Evolutionary conservation across 1,140 invertebrate species (phyloP), one percentile per base, ranked within the genome.

Genomic region (Penaeus vannamei): DNA sequence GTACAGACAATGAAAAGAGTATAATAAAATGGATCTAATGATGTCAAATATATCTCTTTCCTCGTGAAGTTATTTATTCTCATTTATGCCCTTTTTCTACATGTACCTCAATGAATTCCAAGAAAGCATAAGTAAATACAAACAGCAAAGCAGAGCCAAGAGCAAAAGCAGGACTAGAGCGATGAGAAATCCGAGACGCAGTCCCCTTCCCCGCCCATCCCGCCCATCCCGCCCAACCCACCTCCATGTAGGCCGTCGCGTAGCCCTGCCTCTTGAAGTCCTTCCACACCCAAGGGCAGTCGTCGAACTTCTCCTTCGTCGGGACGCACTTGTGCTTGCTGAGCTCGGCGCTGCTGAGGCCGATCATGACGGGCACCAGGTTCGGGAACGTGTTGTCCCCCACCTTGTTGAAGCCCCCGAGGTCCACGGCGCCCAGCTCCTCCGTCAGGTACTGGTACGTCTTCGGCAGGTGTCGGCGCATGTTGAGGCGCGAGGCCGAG

Each of bases 381-480:
- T 98, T 98, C 0, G 96, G 96, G 92, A 96, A 97, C 0, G 97
- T 97, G 92, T 97, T 97, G 91, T 97, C 96, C 1, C 94, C 97
- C 8, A 97, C 95, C 94, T 97, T 97, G 91, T 96, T 97, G 92
- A 96, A 97, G 23, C 97, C 97, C 80, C 95, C 92, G 90, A 97
- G 93, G 92, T 96, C 96, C 17, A 96, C 94, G 19, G 95, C 95
- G 1, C 93, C 94, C 12, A 96, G 93, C 20, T 92, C 86, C 94
- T 94, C 22, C 90, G 64, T 86, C 17, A 97, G 93, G 91, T 94
- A 95, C 1, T 93, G 91, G 0, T 95, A 92, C 0, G 96, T 97
- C 91, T 94, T 94, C 0, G 96, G 96, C 96, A 98, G 96, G 87
- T 96, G 96, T 32, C 97, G 94, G 76, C 96, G 94, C 87, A 97